Evolutionary conservation across 2,113 vertebrate species (phyloP), one percentile per base, ranked within the genome.

Genomic region (Melanotaenia duboulayi): DNA sequence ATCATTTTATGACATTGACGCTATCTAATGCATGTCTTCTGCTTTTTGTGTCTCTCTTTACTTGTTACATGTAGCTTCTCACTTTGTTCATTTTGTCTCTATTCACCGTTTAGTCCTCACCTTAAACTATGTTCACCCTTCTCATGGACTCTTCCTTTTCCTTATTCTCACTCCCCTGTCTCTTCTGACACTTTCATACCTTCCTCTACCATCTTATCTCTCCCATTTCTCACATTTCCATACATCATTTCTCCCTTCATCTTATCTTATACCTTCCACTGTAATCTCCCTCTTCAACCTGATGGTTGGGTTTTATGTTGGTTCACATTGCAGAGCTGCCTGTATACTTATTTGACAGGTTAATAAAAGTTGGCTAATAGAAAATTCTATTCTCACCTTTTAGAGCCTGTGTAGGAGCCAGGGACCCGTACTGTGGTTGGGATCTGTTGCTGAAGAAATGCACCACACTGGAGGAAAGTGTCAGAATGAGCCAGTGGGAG

Each of bases 341-440:
- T 74, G 22, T 54, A 25, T 48, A 49, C 66, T 74, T 54, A 49
- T 22, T 24, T 61, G 76, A 84, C 74, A 55, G 67, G 12, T 69
- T 71, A 40, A 74, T 72, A 74, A 57, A 81, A 77, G 54, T 44
- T 46, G 24, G 51, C 72, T 78, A 67, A 66, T 81, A 9, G 4
- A 32, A 2, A 68, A 66, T 61, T n/a, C 67, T 39, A 1, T 46
- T 66, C 56, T 55, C 20, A 75, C 49, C 35, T 75, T 68, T 44
- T 92, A 99, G 97, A 56, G 85, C 96, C 20, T 99, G 97, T 72
- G 92, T 96, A 22, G 96, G 96, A 61, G 97, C 97, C 63, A 95
- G 97, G 71, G 97, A 99, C 88, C 97, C 97, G 0, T 99, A 99
- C 55, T 99, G 97, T 54, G 97, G 97, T 65, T 99, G 97, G 97